Evolutionary conservation across 2,888 invertebrate genomes (phyloP).

Genomic region (Scaptomyza parva): DNA sequence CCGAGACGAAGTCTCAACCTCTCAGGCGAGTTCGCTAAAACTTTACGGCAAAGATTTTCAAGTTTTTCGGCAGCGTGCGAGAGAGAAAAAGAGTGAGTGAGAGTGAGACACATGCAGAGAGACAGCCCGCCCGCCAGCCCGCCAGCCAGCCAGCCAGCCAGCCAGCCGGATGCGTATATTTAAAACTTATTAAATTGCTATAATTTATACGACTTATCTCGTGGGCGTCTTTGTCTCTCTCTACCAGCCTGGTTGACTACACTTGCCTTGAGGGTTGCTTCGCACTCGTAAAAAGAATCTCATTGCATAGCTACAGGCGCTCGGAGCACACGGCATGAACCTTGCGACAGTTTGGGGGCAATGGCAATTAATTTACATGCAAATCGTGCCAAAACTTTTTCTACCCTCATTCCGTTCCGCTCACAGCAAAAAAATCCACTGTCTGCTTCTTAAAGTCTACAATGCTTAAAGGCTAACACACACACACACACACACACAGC

Average conservation of each 20-base stretch:
- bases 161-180: conserved; percentile 80
- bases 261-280: conserved; percentile 68
- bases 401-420: conserved; percentile 14
- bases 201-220: conserved; percentile 84
- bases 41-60: conserved; percentile 70
- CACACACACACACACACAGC: conserved; percentile 16
- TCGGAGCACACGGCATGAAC: conserved; percentile 44
- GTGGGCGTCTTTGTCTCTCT: conserved; percentile 22
- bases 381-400: conserved; percentile 77
- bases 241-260: conserved; percentile 10
- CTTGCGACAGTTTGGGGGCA: conserved; percentile 70
- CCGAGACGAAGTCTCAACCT: conserved; percentile 40
- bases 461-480: conserved; percentile 43
- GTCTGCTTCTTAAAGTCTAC: conserved; percentile 53
- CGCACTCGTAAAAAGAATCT: conserved; percentile 49
- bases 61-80: conserved; percentile 45
- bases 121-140: conserved; percentile 60
- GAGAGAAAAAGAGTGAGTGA: conserved; percentile 19
- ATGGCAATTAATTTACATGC: conserved; percentile 83
- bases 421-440: conserved; percentile 25
- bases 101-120: conserved; percentile 36
- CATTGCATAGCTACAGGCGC: conserved; percentile 56
- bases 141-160: conserved; percentile 69
- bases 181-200: conserved; percentile 84
- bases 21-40: conserved; percentile 52